phyloP scores from a whole-genome alignment of 2,888 invertebrate species.

The Odontothrips loti region DNA sequence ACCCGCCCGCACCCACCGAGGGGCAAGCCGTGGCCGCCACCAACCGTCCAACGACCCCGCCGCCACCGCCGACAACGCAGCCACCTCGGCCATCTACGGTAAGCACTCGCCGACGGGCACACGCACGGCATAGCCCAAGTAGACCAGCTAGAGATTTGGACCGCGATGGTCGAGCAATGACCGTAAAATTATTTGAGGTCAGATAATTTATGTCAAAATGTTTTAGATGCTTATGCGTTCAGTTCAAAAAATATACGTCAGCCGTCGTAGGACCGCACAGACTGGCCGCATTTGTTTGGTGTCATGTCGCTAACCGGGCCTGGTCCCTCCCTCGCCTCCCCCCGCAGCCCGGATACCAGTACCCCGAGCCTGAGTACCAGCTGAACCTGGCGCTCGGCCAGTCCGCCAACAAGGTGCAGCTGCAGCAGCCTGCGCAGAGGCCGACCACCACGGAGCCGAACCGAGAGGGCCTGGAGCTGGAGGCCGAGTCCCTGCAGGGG shows the following conservation, averaged over 20 bases:
- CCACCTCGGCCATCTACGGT: neutral
- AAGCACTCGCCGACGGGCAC: neutral
- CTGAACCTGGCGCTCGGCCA: neutral
- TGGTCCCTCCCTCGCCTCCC: too few relatives aligned
- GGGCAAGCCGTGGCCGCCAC: neutral
- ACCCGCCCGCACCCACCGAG: neutral
- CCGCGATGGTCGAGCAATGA: too few relatives aligned
- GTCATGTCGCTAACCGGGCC: too few relatives aligned
- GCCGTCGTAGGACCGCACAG: too few relatives aligned
- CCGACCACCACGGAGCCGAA: constrained; percentile 5
- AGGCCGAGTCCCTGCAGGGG: neutral
- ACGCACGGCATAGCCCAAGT: too few relatives aligned
- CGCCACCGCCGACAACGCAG: neutral
- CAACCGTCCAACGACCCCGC: neutral
- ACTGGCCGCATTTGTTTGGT: too few relatives aligned
- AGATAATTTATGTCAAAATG: too few relatives aligned
- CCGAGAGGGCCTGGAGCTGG: neutral
- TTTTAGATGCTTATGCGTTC: too few relatives aligned
- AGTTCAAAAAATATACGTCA: too few relatives aligned
- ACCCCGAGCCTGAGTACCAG: neutral
- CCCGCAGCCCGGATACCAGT: neutral
- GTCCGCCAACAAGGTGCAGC: neutral
- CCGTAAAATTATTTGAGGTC: too few relatives aligned
- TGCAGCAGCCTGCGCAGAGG: neutral
- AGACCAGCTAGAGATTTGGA: too few relatives aligned